Evolutionary conservation across 1,140 invertebrate species (phyloP), one percentile per base, ranked within the genome.

Genomic region (Leptinotarsa defecta): DNA sequence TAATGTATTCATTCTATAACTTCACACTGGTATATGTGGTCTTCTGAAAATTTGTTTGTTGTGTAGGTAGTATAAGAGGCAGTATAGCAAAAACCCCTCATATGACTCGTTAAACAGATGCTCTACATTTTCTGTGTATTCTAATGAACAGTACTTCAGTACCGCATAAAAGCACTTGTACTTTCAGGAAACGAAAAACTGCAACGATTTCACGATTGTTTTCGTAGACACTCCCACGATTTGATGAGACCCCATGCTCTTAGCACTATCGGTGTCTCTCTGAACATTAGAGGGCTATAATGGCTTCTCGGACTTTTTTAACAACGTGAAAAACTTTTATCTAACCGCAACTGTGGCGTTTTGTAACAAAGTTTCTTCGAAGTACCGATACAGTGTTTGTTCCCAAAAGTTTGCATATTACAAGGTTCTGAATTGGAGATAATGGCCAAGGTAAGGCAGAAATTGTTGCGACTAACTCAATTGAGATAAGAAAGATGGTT

Each of bases 261-360:
- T 6, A 57, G 48, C 70, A 75, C 75, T 77, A 77, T 77, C 76
- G 75, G 48, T 75, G 76, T 71, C 73, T 77, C 70, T 75, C 34
- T 49, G 71, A 77, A 75, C 76, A 77, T 77, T 77, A 77, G 74
- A 74, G 76, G 76, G 68, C 68, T 74, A 71, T 75, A 77, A 77
- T 75, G 76, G 76, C 61, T 77, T 68, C 75, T 75, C 48, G 61
- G 73, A 77, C 68, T 77, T 77, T 77, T 74, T 77, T 74, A 68
- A 77, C 73, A 75, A 72, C 62, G 74, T 69, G 76, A 69, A 69
- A 77, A 77, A 77, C 69, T 77, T 77, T 77, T 77, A 77, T 77
- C 76, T 77, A 68, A 68, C 64, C 17, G 70, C 68, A 77, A 77
- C 68, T 75, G 49, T 22, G 64, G 63, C 72, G 27, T 73, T 73